Evolutionary conservation across 1,140 invertebrate species (phyloP).

Genomic region (Aphaenogaster ashmeadi): DNA sequence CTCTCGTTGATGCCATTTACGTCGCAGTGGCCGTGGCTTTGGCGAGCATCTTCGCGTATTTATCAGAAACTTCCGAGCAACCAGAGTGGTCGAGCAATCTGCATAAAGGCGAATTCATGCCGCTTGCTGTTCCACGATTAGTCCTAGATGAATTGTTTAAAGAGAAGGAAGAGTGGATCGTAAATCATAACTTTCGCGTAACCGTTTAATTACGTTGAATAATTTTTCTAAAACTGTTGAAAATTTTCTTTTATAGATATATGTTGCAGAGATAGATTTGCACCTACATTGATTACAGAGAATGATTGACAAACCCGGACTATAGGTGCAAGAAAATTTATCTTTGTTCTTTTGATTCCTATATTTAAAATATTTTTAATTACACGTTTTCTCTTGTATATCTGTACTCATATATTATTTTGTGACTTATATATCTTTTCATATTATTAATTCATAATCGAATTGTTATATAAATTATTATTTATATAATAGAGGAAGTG

Average conservation of each 20-base stretch:
- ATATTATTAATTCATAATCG: not conserved
- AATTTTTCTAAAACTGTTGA: not conserved
- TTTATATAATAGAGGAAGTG: too few relatives aligned
- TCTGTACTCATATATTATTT: not conserved
- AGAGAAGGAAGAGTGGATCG: not conserved
- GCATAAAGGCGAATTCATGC: constrained; percentile 46
- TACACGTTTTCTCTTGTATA: not conserved
- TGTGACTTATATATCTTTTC: not conserved
- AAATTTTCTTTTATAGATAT: not conserved
- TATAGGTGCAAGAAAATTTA: not conserved
- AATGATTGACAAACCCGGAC: not conserved
- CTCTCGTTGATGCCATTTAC: constrained; percentile 53
- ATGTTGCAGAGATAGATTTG: not conserved
- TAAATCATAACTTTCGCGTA: not conserved
- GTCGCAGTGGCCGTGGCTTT: constrained; percentile 61
- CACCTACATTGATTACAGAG: not conserved
- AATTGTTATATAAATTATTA: not conserved
- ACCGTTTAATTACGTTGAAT: not conserved
- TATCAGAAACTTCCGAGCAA: constrained; percentile 66
- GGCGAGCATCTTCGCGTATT: constrained; percentile 69
- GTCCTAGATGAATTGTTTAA: not conserved
- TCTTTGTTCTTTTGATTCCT: not conserved
- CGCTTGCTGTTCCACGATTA: constrained; percentile 12
- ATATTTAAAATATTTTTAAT: constrained; percentile 1
- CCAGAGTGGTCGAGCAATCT: constrained; percentile 42